A percentile compares a stretch with the other conserved stretches of the same genome.
Evolutionary conservation across 2,888 invertebrate species (phyloP).

Genomic region (Branchipolynoe longqiensis): DNA sequence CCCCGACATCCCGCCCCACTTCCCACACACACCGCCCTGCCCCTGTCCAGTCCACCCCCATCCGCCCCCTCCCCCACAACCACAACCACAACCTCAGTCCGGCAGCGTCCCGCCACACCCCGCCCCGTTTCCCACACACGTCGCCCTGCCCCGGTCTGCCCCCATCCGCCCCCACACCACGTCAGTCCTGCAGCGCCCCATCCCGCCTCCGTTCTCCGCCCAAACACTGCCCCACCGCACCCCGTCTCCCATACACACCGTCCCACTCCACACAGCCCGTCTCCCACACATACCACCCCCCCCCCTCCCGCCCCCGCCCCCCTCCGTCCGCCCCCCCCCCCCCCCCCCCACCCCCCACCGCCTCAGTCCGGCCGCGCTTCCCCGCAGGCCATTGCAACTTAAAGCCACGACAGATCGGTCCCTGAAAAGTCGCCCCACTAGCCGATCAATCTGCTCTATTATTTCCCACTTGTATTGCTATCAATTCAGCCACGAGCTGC

Average conservation of each 20-base stretch:
- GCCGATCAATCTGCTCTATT: conserved; percentile 18
- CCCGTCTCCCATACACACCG: too few species aligned
- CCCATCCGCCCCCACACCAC: too few species aligned
- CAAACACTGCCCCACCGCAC: not conserved
- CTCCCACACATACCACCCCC: not conserved
- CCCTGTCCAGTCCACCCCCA: too few species aligned
- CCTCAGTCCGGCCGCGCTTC: not conserved
- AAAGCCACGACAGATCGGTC: conserved; percentile 22
- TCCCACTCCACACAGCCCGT: not conserved
- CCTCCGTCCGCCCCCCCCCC: not conserved
- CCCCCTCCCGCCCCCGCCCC: not conserved
- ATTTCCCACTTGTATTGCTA: conserved; percentile 33
- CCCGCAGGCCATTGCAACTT: conserved; percentile 16
- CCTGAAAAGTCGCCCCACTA: conserved; percentile 6
- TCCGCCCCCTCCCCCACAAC: not conserved
- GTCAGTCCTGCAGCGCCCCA: too few species aligned
- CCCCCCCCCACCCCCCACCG: not conserved
- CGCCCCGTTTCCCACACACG: not conserved
- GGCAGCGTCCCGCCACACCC: too few species aligned
- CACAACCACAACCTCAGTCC: too few species aligned
- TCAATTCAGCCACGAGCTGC: not conserved
- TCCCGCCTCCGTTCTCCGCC: not conserved
- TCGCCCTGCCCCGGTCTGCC: not conserved
- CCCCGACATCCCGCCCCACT: not conserved
- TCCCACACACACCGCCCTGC: too few species aligned